Evolutionary conservation across 2,888 invertebrate species (phyloP), one percentile per base, ranked within the genome.

Genomic region (Unio delphinus): DNA sequence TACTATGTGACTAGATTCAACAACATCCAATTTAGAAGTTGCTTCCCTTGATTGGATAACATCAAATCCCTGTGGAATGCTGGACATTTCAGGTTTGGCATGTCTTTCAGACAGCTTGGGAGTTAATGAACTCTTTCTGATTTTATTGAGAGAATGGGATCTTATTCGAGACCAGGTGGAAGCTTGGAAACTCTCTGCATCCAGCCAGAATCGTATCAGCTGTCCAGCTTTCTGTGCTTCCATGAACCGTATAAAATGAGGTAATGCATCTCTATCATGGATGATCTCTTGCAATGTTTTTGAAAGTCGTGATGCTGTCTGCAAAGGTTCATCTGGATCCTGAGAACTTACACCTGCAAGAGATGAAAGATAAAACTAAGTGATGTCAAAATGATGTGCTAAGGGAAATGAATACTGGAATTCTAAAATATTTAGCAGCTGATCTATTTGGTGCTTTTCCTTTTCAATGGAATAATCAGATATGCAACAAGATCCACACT

Each of bases 171-270:
- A 85, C 71, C 84, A 80, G 45, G 88, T 83, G 28, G 87, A 79
- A 5, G 87, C 88, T 67, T 89, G 87, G 75, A 91, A 91, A 71
- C 91, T 90, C 65, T 91, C 89, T 8, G 90, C 90, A 80, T 91
- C 91, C 68, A 91, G 83, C 90, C 91, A 92, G 81, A 92, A 92
- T 74, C 90, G 88, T 69, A 92, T 86, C 56, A 90, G 79, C 67
- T 89, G 85, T 70, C 93, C 93, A 3, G 87, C 83, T 62, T 81
- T 84, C 77, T 23, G 92, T n/a, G 93, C 92, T 85, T 96, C 95
- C 93, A 97, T 93, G 90, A 93, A 97, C 85, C 96, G 95, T 68
- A 95, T 92, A 88, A 97, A 95, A 90, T 95, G 95, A 63, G 94
- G 94, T 45, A 96, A 91, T 69, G 95, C 95, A 87, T 93, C 93